Evolutionary conservation across 2,113 vertebrate species (phyloP).

Genomic region (Gracilinanus agilis): DNA sequence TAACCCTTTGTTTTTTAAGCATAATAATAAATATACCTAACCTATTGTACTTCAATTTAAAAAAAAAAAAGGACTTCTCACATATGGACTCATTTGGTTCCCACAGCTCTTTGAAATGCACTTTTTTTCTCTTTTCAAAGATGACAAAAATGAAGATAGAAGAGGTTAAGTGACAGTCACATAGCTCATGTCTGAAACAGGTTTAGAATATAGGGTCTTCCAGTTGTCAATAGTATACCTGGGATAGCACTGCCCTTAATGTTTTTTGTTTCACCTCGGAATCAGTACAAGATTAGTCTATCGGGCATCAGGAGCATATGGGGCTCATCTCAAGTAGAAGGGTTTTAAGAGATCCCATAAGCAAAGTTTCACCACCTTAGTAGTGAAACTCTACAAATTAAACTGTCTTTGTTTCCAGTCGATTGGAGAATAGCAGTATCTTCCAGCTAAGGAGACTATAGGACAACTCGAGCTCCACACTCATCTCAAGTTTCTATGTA

Average conservation of each 20-base stretch:
- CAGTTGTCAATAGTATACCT: background rate
- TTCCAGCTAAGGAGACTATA: background rate
- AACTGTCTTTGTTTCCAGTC: background rate
- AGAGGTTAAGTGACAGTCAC: background rate
- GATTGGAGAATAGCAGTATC: background rate
- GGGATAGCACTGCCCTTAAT: background rate
- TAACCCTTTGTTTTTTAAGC: background rate
- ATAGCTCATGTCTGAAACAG: background rate
- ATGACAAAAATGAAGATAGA: background rate
- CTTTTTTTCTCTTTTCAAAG: background rate
- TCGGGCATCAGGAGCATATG: background rate
- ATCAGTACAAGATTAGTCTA: background rate
- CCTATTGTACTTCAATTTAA: background rate
- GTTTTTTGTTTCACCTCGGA: background rate
- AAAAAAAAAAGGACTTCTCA: background rate
- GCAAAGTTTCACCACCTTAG: background rate
- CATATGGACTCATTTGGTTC: background rate
- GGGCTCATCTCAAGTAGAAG: background rate
- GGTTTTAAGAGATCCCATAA: background rate
- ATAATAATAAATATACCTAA: background rate
- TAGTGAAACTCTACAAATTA: background rate
- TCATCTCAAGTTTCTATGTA: background rate
- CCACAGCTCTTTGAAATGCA: background rate
- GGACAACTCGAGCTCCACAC: background rate
- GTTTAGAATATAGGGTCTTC: background rate